Percentiles rank a stretch among this genome's conserved stretches.
These are phyloP conservation scores for Formica selysi DNA, from an alignment of 1,140 invertebrate species.

Conservation along the genomic window DNA sequence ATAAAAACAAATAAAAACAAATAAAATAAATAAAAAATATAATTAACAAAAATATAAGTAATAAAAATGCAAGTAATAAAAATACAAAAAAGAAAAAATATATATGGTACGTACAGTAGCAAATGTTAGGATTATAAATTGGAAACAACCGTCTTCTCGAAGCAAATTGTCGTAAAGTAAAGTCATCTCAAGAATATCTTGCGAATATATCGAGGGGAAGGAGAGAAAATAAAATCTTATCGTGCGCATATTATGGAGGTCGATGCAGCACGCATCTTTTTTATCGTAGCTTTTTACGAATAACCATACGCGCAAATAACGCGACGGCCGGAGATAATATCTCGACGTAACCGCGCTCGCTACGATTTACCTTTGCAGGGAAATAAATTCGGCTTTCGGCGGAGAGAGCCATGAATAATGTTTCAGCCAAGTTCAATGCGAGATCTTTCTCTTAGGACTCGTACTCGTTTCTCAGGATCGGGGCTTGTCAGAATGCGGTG, in stretches of 20 bases:
- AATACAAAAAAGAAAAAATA: no score
- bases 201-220: neutral
- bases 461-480: slow-evolving; percentile 57
- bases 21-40: no score
- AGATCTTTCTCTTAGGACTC: slow-evolving; percentile 17
- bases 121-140: no score
- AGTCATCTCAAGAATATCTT: neutral
- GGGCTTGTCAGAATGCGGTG: slow-evolving; percentile 34
- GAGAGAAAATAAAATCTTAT: neutral
- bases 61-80: no score
- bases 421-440: slow-evolving; percentile 20
- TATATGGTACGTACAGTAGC: no score
- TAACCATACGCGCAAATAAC: neutral
- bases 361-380: slow-evolving; percentile 40
- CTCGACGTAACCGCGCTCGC: slow-evolving; percentile 27
- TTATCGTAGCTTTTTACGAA: neutral
- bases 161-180: neutral
- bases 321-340: neutral
- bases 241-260: neutral
- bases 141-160: neutral
- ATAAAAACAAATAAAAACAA: neutral
- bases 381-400: slow-evolving; percentile 57
- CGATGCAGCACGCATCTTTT: neutral
- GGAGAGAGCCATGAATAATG: neutral
- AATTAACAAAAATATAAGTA: no score